Percentiles rank a stretch among this genome's conserved stretches.
These are phyloP conservation scores for Drosophila rellima DNA, from an alignment of 2,888 invertebrate genomes.

Conservation along the genomic window DNA sequence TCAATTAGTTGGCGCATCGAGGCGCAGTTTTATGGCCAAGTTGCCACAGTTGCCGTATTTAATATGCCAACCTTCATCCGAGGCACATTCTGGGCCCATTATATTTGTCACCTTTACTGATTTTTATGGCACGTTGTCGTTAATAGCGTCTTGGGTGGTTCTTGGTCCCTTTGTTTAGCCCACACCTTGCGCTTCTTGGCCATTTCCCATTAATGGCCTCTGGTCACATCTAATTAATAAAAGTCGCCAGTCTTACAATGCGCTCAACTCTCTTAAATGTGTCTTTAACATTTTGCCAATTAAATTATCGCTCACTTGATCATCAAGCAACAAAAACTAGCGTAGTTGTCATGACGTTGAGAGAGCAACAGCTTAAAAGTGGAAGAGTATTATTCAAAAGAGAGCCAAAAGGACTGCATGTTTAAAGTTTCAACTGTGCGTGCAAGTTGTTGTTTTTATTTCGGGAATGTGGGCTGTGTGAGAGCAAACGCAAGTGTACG, in stretches of 20 bases:
- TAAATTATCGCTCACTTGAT: slow-evolving; percentile 19
- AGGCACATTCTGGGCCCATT: slow-evolving; percentile 43
- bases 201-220: slow-evolving; percentile 36
- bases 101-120: slow-evolving; percentile 72
- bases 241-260: slow-evolving; percentile 13
- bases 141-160: slow-evolving; percentile 62
- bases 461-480: slow-evolving; percentile 1
- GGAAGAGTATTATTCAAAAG: not conserved
- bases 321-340: slow-evolving; percentile 6
- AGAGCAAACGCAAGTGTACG: not conserved
- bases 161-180: slow-evolving; percentile 41
- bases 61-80: slow-evolving; percentile 33
- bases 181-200: slow-evolving; percentile 15
- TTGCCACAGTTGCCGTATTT: slow-evolving; percentile 34
- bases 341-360: not conserved
- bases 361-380: slow-evolving; percentile 1
- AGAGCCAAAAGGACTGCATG: slow-evolving; percentile 6
- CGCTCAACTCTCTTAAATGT: not conserved
- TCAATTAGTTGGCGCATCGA: slow-evolving; percentile 63
- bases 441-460: not conserved
- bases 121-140: slow-evolving; percentile 64
- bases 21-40: slow-evolving; percentile 51
- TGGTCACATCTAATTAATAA: slow-evolving; percentile 55
- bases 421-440: no score
- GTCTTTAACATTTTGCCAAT: slow-evolving; percentile 1